Evolutionary conservation across 2,113 vertebrate species (phyloP).

Genomic region (Felis chaus): DNA sequence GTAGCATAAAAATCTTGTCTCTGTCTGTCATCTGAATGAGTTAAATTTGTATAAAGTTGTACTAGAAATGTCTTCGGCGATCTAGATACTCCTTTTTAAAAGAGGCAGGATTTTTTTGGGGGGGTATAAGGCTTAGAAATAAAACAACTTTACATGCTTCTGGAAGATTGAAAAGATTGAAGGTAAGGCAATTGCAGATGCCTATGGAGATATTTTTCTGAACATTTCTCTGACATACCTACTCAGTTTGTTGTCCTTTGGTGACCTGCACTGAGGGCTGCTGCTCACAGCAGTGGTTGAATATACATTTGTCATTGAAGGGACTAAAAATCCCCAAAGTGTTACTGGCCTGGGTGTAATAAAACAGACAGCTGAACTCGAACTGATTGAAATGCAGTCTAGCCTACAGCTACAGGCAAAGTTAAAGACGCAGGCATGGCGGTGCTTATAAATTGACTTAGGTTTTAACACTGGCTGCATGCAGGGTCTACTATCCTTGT

Average conservation of each 20-base stretch:
- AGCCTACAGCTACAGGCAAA: slow-evolving; percentile 74
- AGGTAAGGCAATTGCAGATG: slow-evolving; percentile 52
- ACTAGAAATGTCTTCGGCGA: slow-evolving; percentile 24
- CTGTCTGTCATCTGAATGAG: slow-evolving; percentile 42
- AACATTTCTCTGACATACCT: slow-evolving; percentile 56
- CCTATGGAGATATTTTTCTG: slow-evolving; percentile 53
- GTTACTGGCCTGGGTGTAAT: slow-evolving; percentile 78
- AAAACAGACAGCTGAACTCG: slow-evolving; percentile 79
- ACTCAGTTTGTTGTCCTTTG: slow-evolving; percentile 64
- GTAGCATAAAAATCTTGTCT: not conserved
- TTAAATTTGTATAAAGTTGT: slow-evolving; percentile 51
- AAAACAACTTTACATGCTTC: slow-evolving; percentile 29
- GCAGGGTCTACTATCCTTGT: not conserved
- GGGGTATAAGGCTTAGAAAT: not conserved
- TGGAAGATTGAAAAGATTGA: slow-evolving; percentile 59
- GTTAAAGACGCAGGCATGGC: slow-evolving; percentile 71
- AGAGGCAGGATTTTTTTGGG: not conserved
- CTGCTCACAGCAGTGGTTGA: slow-evolving; percentile 65
- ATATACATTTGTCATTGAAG: slow-evolving; percentile 80
- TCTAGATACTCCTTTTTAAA: slow-evolving; percentile 38
- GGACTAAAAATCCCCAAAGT: slow-evolving; percentile 78
- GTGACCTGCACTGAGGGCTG: slow-evolving; percentile 62
- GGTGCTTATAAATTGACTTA: slow-evolving; percentile 74
- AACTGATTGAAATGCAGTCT: slow-evolving; percentile 80
- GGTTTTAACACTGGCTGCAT: slow-evolving; percentile 58